A percentile compares a stretch with the other conserved stretches of the same genome.
Evolutionary conservation across 2,888 invertebrate genomes (phyloP).

Genomic region (Patella caerulea): DNA sequence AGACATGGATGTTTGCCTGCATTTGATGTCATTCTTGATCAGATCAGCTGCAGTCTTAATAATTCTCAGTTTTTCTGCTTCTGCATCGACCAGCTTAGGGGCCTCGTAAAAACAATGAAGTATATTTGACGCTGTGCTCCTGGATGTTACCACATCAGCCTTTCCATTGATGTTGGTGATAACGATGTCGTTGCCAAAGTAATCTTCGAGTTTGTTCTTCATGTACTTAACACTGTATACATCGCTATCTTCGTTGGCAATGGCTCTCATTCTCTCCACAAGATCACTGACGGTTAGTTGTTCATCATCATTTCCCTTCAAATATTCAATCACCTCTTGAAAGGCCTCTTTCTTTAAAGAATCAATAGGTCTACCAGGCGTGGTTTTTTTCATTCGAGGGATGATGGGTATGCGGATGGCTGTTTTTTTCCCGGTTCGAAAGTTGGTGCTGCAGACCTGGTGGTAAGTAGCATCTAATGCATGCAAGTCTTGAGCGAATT

Average conservation of each 20-base stretch:
- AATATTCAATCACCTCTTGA: no score
- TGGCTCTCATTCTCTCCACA: no score
- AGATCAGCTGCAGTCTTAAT: constrained; percentile 36
- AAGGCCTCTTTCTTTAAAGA: no score
- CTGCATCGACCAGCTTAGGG: constrained; percentile 10
- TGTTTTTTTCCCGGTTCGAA: no score
- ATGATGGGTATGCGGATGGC: no score
- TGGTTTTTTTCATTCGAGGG: no score
- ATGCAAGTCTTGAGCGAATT: constrained; percentile 8
- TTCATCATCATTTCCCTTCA: no score
- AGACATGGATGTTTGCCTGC: constrained; percentile 14
- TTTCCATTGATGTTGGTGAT: constrained; percentile 35
- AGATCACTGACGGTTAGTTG: no score
- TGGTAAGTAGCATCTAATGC: not conserved
- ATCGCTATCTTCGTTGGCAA: no score
- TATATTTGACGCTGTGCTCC: constrained; percentile 26
- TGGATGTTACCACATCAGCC: constrained; percentile 29
- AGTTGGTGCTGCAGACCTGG: constrained; percentile 8
- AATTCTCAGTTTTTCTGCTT: not conserved
- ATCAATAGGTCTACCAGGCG: no score
- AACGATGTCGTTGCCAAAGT: constrained; percentile 13
- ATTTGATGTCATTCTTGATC: constrained; percentile 37
- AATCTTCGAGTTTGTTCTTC: no score
- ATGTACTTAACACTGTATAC: no score
- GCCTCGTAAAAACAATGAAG: constrained; percentile 20